A percentile compares a stretch with the other conserved stretches of the same genome.
These are phyloP conservation scores for Pterobdella sp. DNA, from an alignment of 2,888 invertebrate species.

Conservation along the genomic window DNA sequence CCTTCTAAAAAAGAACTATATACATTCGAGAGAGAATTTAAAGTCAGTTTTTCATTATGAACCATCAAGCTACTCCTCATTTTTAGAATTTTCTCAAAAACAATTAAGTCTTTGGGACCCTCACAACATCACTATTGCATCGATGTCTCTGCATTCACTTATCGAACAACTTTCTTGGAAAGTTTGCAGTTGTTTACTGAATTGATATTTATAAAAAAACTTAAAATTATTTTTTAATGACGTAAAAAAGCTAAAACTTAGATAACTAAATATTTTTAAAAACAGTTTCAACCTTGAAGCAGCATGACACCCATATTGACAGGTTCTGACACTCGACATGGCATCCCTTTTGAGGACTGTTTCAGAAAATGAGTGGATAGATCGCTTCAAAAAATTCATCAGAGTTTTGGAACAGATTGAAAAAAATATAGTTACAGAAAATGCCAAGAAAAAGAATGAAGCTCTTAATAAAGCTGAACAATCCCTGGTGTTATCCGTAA, in stretches of 20 bases:
- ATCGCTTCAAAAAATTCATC: conserved; percentile 22
- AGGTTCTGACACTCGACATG: conserved; percentile 6
- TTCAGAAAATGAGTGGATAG: conserved; percentile 17
- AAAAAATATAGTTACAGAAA: background rate
- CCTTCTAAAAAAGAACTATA: conserved; percentile 2
- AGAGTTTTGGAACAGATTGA: background rate
- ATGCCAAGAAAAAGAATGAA: no score
- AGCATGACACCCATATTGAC: no score
- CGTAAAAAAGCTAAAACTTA: background rate
- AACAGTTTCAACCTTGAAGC: no score
- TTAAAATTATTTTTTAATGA: background rate
- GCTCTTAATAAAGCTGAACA: background rate
- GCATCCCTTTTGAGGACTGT: background rate
- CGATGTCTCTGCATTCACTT: background rate
- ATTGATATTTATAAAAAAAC: no score
- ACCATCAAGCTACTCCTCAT: background rate
- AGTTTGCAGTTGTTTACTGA: background rate
- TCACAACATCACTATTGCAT: background rate
- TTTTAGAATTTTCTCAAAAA: conserved; percentile 11
- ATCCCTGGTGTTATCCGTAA: conserved; percentile 59
- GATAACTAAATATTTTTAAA: background rate
- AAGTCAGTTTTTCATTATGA: conserved; percentile 24
- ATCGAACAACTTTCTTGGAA: conserved; percentile 18
- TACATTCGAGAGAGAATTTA: conserved; percentile 24
- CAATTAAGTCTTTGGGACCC: conserved; percentile 23